phyloP scores from a whole-genome alignment of 1,140 invertebrate species.

The Eueides isabella region DNA sequence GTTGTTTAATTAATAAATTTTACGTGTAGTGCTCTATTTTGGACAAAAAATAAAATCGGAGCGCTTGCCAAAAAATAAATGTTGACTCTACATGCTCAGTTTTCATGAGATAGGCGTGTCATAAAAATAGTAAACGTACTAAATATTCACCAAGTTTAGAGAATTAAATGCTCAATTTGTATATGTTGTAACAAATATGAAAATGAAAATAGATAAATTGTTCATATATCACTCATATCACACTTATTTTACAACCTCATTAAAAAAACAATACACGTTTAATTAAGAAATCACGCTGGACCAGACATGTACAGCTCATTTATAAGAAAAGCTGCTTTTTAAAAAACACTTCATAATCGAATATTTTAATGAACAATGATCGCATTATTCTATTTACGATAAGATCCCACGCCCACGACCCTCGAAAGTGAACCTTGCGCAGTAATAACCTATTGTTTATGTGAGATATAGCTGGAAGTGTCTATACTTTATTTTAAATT shows the following conservation, averaged over 20 bases:
- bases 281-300: background rate
- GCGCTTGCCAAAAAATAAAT: no score
- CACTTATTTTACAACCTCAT: background rate
- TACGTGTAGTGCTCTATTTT: no score
- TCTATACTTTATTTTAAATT: background rate
- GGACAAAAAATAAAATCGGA: no score
- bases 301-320: background rate
- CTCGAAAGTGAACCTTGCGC: slow-evolving; percentile 31
- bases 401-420: slow-evolving; percentile 37
- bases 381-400: slow-evolving; percentile 31
- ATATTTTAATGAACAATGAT: slow-evolving; percentile 27
- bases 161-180: no score
- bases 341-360: background rate
- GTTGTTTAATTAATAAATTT: no score
- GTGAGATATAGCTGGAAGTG: slow-evolving; percentile 12
- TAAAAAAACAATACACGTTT: background rate
- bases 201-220: background rate
- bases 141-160: no score
- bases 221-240: background rate
- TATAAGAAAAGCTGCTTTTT: background rate
- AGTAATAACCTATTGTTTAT: slow-evolving; percentile 27
- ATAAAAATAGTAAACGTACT: no score
- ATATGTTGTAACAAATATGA: no score
- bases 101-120: no score
- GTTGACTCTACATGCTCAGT: no score